Conservation (phyloP, 2,888 invertebrate genomes). For the Caradrina clavipalpis region DNA sequence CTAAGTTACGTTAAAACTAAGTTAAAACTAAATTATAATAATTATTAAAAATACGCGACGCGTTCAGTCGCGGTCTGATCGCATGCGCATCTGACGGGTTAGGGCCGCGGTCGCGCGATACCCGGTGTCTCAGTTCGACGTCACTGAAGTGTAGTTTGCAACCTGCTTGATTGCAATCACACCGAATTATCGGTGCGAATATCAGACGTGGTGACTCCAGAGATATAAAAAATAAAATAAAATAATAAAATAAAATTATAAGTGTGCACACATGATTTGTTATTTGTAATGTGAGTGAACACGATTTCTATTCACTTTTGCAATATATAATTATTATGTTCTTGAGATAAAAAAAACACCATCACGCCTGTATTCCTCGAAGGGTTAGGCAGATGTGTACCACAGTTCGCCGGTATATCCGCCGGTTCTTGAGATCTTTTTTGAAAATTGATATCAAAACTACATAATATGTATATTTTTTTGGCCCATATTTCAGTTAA, state of each 20-base stretch:
- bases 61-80: constrained; percentile 71
- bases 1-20: constrained; percentile 61
- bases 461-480: no score
- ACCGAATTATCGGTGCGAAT: constrained; percentile 68
- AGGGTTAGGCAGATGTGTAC: no score
- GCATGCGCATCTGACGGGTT: constrained; percentile 79
- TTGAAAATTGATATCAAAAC: no score
- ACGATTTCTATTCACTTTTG: not conserved
- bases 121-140: constrained; percentile 67
- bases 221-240: constrained; percentile 10
- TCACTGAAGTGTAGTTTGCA: constrained; percentile 77
- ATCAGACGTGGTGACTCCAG: constrained; percentile 4
- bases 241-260: not conserved
- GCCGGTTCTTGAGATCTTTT: no score
- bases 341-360: no score
- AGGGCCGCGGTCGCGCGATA: constrained; percentile 64
- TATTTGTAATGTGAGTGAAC: no score
- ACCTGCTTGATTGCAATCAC: constrained; percentile 76
- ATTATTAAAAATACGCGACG: constrained; percentile 62
- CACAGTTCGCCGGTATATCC: no score
- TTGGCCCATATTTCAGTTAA: no score
- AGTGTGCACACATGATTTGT: constrained; percentile 8
- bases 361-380: no score
- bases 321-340: no score
- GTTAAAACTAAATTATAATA: constrained; percentile 55